These are phyloP conservation scores for Gallirallus australis DNA, from an alignment of 2,797 vertebrate species.

Conservation along the genomic window DNA sequence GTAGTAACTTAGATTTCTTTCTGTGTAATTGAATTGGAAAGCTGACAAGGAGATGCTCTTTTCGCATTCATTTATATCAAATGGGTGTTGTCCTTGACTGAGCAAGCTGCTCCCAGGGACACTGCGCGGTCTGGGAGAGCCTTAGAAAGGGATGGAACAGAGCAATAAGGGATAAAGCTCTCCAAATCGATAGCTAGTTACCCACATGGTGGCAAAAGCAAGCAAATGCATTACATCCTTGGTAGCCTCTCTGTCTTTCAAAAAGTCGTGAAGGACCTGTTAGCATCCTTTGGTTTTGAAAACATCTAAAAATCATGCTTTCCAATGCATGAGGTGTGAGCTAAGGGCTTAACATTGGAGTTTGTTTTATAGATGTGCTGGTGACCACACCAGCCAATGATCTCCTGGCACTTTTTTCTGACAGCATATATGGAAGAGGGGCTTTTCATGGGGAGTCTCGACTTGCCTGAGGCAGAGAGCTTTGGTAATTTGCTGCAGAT, in stretches of 20 bases:
- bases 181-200: background rate
- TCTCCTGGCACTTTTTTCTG: background rate
- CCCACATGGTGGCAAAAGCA: background rate
- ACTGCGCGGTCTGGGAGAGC: background rate
- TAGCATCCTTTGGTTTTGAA: background rate
- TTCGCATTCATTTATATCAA: background rate
- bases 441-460: background rate
- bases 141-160: background rate
- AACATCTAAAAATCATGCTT: background rate
- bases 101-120: background rate
- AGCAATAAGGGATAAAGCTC: background rate
- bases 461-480: background rate
- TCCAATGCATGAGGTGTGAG: background rate
- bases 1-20: background rate
- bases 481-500: background rate
- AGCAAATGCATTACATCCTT: background rate
- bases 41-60: background rate
- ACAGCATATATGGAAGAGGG: background rate
- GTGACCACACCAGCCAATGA: background rate
- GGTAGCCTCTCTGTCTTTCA: background rate
- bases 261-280: background rate
- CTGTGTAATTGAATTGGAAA: background rate
- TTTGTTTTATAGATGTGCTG: background rate
- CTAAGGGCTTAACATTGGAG: background rate
- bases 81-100: background rate